Evolutionary conservation across 1,140 invertebrate genomes (phyloP), one percentile per base, ranked within the genome.

Genomic region (Lordiphosa collinella): DNA sequence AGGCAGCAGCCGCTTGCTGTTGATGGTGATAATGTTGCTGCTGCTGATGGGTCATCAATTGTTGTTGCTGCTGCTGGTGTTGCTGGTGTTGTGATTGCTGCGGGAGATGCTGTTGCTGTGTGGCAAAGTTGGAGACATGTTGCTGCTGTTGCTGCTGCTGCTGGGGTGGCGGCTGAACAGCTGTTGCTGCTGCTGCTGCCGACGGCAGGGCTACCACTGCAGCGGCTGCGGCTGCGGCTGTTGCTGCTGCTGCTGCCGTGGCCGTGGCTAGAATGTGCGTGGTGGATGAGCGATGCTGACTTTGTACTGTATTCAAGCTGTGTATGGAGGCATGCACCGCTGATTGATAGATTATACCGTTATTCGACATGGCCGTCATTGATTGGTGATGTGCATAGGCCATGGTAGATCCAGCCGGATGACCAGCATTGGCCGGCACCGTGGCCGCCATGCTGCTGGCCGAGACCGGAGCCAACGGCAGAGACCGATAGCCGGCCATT

Each of bases 331-430:
- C 86, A 65, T 88, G 86, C 66, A 86, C 86, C 64, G 86, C 86
- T 69, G 86, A 88, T 67, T 88, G 86, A 88, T 88, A 88, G 61
- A 88, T 88, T 78, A 88, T 88, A 82, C 86, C 86, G 51, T 88
- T 88, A 76, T 88, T 88, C 4, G 86, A 86, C 60, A 88, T 84
- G 0, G 86, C 84, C 78, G 87, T 88, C 74, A 88, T 85, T 40
- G 79, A 86, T 9, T 88, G 85, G 44, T 87, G 84, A 58, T 85
- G 79, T 4, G 73, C 73, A 37, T 69, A 67, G 41, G 75, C 73
- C 86, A 88, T 88, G 18, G 86, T 74, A 8, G 82, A 55, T 22
- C 18, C 18, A 22, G 18, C 18, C 18, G 18, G 18, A 22, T 22
- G 18, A 25, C 70, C 54, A 34, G 58, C 49, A 58, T 50, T 32